Percentiles rank a stretch among this genome's conserved stretches.
Evolutionary conservation across 2,113 vertebrate genomes (phyloP).

Genomic region (Mormoops blainvillei): DNA sequence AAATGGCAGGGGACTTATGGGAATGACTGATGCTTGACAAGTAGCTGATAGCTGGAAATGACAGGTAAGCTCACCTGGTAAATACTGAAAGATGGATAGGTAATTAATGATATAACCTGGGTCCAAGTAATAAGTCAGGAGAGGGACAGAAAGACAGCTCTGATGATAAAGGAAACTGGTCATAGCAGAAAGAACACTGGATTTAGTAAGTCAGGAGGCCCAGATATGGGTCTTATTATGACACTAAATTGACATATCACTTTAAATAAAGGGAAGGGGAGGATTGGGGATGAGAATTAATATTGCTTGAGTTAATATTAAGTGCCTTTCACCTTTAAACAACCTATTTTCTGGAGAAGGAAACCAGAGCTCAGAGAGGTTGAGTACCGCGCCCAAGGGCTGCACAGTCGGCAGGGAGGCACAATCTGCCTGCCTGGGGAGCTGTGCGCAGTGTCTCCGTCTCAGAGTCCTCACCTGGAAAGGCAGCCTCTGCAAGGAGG

Average conservation of each 20-base stretch:
- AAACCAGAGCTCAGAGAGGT: not conserved
- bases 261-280: slow-evolving; percentile 18
- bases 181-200: not conserved
- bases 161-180: not conserved
- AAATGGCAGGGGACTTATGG: not conserved
- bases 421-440: not conserved
- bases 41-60: slow-evolving; percentile 13
- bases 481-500: not conserved
- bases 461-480: not conserved
- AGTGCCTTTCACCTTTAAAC: not conserved
- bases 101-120: not conserved
- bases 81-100: not conserved
- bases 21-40: not conserved
- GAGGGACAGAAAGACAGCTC: not conserved
- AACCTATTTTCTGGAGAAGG: not conserved
- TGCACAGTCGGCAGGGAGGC: not conserved
- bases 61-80: not conserved
- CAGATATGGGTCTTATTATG: not conserved
- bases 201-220: not conserved
- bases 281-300: not conserved
- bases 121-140: not conserved
- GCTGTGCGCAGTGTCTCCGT: not conserved
- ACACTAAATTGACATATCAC: not conserved
- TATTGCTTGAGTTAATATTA: not conserved
- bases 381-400: not conserved